Evolutionary conservation across 2,113 vertebrate species (phyloP), one percentile per base, ranked within the genome.

Genomic region (Brevimyrus niger): DNA sequence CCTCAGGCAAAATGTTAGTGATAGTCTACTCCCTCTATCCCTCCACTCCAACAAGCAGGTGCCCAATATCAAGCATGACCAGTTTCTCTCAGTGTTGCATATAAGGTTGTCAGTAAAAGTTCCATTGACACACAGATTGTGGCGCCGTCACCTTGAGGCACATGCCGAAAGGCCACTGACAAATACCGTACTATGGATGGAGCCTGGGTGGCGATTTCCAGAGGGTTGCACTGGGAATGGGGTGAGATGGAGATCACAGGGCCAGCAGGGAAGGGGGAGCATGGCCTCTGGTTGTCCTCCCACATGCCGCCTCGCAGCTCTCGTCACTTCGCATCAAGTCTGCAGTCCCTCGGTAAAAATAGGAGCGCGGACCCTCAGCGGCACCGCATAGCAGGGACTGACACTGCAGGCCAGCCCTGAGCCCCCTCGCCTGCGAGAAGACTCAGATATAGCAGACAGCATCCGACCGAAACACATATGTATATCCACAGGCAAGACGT

Each of bases 321-420:
- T 94, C 93, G 94, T 96, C 96, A 94, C 95, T 95, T 95, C 91
- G 90, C 94, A 96, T 96, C 95, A 96, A 94, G 73, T 96, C 95
- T 92, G 94, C 93, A 89, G 92, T 89, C 94, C 92, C 93, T 94
- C 95, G 94, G 94, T 95, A 96, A 95, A 96, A 96, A 95, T 94
- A 96, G 95, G 94, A 94, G 31, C 93, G 92, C 90, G 91, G 76
- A 94, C 94, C 94, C 95, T 92, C 94, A 94, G 94, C 94, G 90
- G 94, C 91, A 88, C 88, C 80, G 90, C 90, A 91, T 91, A 92
- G 73, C 87, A 94, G 90, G 93, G 89, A 86, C 87, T 83, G 93
- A 93, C 94, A 93, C 94, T 93, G 94, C 92, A 92, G 92, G 90
- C 84, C 89, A 87, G 94, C 93, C 93, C 93, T 88, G 90, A 92